phyloP scores from a whole-genome alignment of 2,888 invertebrate genomes.

The Cyaniris semiargus region DNA sequence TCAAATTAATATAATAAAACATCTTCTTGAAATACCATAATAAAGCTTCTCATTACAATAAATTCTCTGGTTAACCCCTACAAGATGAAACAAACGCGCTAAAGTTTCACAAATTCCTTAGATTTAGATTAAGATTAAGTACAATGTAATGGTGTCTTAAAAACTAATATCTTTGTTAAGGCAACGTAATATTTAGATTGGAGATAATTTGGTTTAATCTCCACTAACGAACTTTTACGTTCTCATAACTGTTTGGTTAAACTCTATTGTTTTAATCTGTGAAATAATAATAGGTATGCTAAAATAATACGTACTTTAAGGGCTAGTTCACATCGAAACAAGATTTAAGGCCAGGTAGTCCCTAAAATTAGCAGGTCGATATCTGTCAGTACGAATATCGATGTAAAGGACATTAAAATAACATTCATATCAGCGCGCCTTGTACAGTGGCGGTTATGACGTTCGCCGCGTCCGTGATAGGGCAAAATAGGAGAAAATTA shows the following conservation, averaged over 20 bases:
- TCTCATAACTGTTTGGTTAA: not conserved
- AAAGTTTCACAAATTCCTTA: slow-evolving; percentile 2
- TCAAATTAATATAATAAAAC: no score
- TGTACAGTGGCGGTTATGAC: no score
- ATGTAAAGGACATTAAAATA: no score
- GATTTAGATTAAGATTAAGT: slow-evolving; percentile 16
- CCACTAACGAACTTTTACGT: not conserved
- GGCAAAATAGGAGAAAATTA: no score
- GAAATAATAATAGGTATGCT: no score
- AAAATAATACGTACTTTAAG: no score
- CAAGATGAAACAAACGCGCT: not conserved
- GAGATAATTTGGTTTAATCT: not conserved
- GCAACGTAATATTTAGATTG: not conserved
- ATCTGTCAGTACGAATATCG: no score
- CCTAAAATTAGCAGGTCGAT: no score
- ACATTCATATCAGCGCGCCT: no score
- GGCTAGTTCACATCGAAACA: no score
- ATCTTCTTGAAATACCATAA: not conserved
- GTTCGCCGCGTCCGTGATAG: no score
- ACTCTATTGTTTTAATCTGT: slow-evolving; percentile 3
- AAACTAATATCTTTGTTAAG: slow-evolving; percentile 11
- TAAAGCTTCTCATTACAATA: not conserved
- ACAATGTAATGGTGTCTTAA: slow-evolving; percentile 6
- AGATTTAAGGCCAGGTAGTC: no score
- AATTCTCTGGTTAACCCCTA: not conserved